Evolutionary conservation across 2,797 vertebrate genomes (phyloP).

Genomic region (Acrocephalus scirpaceus): DNA sequence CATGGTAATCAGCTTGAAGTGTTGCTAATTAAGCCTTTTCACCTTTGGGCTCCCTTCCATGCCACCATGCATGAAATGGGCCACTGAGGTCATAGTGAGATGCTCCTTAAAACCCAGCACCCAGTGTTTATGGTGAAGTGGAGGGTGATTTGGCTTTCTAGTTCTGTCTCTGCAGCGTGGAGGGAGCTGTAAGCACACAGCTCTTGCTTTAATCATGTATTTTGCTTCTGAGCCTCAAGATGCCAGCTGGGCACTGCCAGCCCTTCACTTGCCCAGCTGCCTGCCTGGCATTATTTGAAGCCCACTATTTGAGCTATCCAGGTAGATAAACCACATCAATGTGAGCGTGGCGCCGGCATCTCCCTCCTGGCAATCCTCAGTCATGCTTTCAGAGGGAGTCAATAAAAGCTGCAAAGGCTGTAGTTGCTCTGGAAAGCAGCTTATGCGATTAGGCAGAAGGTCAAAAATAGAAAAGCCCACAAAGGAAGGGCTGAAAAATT

Average conservation of each 20-base stretch:
- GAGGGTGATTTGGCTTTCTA: neutral
- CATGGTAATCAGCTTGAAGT: constrained; percentile 52
- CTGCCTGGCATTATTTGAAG: neutral
- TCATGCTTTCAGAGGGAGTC: neutral
- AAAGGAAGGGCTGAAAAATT: neutral
- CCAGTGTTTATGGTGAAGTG: neutral
- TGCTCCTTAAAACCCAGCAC: constrained; percentile 6
- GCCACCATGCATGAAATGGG: neutral
- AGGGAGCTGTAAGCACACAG: neutral
- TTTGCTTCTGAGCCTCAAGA: neutral
- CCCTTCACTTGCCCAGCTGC: neutral
- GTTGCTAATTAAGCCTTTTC: constrained; percentile 54
- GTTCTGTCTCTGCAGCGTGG: neutral
- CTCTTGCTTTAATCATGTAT: neutral
- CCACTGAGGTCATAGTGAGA: neutral
- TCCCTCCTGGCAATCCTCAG: neutral
- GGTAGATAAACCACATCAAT: neutral
- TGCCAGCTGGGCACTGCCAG: neutral
- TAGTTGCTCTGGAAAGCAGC: constrained; percentile 17
- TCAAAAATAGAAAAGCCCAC: constrained; percentile 44
- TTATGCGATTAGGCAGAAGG: neutral
- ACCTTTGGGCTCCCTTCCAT: constrained; percentile 41
- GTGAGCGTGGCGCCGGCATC: rapidly evolving
- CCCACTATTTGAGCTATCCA: rapidly evolving
- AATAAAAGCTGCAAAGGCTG: constrained; percentile 15